These are phyloP conservation scores for Chirona hameri DNA, from an alignment of 2,888 invertebrate species.

Conservation along the genomic window DNA sequence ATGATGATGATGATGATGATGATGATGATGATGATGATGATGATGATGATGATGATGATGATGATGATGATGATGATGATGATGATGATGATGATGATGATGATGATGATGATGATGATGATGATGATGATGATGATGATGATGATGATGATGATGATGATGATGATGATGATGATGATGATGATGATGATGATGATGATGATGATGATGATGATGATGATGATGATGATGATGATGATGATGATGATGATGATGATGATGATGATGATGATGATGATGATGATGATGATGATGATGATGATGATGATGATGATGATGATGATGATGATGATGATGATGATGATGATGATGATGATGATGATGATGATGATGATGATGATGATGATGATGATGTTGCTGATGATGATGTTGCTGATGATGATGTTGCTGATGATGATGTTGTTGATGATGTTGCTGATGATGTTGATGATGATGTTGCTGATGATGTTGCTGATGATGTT, in stretches of 20 bases:
- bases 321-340: slow-evolving; percentile 2
- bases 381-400: no score
- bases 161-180: slow-evolving; percentile 32
- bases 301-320: neutral
- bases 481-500: no score
- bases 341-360: slow-evolving; percentile 30
- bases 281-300: neutral
- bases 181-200: slow-evolving; percentile 30
- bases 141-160: neutral
- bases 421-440: no score
- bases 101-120: slow-evolving; percentile 24
- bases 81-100: slow-evolving; percentile 31
- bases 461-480: no score
- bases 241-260: slow-evolving; percentile 31
- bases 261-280: neutral
- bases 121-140: neutral
- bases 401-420: no score
- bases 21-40: slow-evolving; percentile 31
- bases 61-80: slow-evolving; percentile 31
- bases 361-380: slow-evolving; percentile 29
- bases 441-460: no score
- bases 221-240: slow-evolving; percentile 33
- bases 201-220: slow-evolving; percentile 30
- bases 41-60: slow-evolving; percentile 32
- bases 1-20: slow-evolving; percentile 30